These are phyloP conservation scores for Leucoraja ocellata DNA, from an alignment of 2,797 vertebrate genomes.

Conservation along the genomic window DNA sequence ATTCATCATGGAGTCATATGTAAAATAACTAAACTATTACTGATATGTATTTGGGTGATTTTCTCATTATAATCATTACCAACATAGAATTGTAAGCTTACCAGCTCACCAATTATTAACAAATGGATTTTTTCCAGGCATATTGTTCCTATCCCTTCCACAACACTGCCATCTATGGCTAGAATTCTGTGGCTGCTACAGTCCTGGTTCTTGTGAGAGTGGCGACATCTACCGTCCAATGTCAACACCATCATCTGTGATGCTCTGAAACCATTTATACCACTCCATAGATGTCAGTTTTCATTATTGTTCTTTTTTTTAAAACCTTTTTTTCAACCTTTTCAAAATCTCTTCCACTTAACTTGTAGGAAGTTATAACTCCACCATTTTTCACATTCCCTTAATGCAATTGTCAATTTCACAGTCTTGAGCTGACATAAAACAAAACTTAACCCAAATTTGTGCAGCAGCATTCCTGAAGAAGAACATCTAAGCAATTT, in stretches of 20 bases:
- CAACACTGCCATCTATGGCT: constrained; percentile 31
- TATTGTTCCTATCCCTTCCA: constrained; percentile 1
- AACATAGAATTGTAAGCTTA: neutral
- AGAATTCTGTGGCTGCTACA: neutral
- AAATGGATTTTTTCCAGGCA: neutral
- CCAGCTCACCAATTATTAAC: neutral
- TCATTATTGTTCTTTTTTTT: neutral
- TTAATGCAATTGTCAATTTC: neutral
- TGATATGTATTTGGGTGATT: neutral
- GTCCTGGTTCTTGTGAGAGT: neutral
- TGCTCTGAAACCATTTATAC: too few species aligned
- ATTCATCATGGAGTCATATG: too few species aligned
- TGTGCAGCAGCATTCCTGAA: neutral
- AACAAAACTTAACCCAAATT: neutral
- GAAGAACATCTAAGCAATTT: neutral
- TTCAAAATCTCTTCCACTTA: neutral
- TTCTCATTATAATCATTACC: neutral
- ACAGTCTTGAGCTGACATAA: neutral
- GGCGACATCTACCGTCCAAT: neutral
- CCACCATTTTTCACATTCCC: neutral
- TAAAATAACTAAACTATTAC: neutral
- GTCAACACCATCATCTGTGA: neutral
- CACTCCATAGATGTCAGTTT: neutral
- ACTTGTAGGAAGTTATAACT: too few species aligned
- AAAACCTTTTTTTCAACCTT: neutral